Percentiles rank a stretch among this genome's conserved stretches.
phyloP scores from a whole-genome alignment of 2,113 vertebrate genomes.

The Urocolius indicus region DNA sequence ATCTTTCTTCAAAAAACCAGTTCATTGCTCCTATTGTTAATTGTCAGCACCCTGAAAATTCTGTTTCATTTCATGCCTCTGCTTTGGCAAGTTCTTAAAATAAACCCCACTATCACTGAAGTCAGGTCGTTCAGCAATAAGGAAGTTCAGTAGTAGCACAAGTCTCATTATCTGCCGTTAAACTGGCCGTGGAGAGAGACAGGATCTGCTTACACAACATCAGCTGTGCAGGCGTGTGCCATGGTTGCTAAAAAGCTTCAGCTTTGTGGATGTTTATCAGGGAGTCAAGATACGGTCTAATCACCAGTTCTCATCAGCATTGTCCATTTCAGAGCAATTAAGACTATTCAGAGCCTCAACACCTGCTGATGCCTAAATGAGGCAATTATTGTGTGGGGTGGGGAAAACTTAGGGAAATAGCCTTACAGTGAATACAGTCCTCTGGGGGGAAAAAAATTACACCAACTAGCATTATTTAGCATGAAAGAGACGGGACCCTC shows the following conservation, averaged over 20 bases:
- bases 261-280: neutral
- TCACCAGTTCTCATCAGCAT: neutral
- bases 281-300: neutral
- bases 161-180: neutral
- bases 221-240: neutral
- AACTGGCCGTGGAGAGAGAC: neutral
- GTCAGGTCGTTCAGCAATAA: neutral
- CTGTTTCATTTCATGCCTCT: neutral
- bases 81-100: neutral
- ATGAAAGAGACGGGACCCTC: neutral
- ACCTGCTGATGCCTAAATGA: neutral
- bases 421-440: neutral
- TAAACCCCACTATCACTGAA: neutral
- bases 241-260: neutral
- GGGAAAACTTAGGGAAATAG: neutral
- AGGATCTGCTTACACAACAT: neutral
- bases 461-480: neutral
- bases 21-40: neutral
- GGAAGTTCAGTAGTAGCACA: neutral
- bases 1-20: neutral
- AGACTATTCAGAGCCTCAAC: neutral
- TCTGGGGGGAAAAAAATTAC: neutral
- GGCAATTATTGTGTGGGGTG: neutral
- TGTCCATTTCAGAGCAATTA: neutral
- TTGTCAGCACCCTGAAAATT: neutral